phyloP scores from a whole-genome alignment of 2,797 vertebrate genomes.

The Coranthus polyacanthus region DNA sequence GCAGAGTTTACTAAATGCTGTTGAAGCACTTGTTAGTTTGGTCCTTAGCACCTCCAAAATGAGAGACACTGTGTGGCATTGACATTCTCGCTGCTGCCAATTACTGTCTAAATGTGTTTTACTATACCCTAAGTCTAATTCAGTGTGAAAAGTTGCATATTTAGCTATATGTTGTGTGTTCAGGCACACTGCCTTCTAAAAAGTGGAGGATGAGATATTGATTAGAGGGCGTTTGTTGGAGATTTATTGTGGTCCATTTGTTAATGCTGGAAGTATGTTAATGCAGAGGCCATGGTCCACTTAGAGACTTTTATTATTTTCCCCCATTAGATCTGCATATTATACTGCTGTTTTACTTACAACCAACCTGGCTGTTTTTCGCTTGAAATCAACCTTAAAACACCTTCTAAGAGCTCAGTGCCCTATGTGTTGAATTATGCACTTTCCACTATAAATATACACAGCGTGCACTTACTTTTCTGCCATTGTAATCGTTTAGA shows the following conservation, averaged over 20 bases:
- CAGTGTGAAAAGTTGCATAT: slow-evolving; percentile 39
- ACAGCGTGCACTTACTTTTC: no score
- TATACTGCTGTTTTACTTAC: slow-evolving; percentile 10
- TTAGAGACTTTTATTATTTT: background rate
- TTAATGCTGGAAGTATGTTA: background rate
- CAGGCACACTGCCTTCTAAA: background rate
- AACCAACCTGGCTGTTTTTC: slow-evolving; percentile 4
- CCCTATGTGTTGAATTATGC: slow-evolving; percentile 1
- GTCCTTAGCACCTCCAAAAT: slow-evolving; percentile 7
- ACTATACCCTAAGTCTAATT: background rate
- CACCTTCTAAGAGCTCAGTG: background rate
- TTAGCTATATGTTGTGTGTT: slow-evolving; percentile 14
- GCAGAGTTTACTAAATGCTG: no score
- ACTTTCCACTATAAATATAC: no score
- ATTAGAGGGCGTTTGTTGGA: background rate
- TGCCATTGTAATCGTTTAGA: no score
- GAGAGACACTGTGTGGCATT: background rate
- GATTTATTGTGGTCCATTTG: slow-evolving; percentile 12
- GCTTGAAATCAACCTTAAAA: slow-evolving; percentile 1
- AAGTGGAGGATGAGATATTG: background rate
- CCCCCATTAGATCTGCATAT: background rate
- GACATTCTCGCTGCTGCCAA: background rate
- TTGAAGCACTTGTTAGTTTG: background rate
- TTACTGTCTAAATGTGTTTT: no score
- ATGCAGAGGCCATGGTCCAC: background rate